phyloP scores from a whole-genome alignment of 2,113 vertebrate species.

The Platycercus adscitus region DNA sequence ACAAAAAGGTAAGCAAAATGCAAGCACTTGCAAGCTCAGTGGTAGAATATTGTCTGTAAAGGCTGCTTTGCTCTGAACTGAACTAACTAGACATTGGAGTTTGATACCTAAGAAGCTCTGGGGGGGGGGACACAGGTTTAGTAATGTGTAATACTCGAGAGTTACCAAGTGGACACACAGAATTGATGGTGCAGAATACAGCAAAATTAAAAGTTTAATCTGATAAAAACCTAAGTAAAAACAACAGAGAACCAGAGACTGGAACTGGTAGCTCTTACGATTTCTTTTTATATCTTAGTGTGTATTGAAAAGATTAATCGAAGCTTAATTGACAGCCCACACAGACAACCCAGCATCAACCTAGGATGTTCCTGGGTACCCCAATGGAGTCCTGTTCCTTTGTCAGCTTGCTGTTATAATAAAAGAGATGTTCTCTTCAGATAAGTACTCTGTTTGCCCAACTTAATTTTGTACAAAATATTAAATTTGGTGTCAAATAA shows the following conservation, averaged over 20 bases:
- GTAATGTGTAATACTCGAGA: neutral
- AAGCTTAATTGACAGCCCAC: neutral
- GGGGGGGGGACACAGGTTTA: neutral
- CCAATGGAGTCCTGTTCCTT: neutral
- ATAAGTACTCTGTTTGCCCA: neutral
- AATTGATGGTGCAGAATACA: neutral
- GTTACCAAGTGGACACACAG: neutral
- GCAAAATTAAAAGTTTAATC: neutral
- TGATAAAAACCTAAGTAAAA: neutral
- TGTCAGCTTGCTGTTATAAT: neutral
- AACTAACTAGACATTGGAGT: neutral
- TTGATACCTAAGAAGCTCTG: neutral
- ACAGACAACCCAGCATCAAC: neutral
- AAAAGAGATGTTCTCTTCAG: neutral
- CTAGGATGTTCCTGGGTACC: neutral
- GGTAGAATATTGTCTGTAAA: neutral
- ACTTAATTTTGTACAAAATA: neutral
- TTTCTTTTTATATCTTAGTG: neutral
- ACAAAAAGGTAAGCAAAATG: neutral
- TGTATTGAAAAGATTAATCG: neutral
- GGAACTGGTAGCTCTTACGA: neutral
- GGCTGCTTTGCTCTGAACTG: neutral
- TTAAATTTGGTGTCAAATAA: neutral
- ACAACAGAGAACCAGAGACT: neutral
- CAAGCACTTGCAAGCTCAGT: neutral